Conservation (phyloP, 2,888 invertebrate species). For the Drosophila dives region DNA sequence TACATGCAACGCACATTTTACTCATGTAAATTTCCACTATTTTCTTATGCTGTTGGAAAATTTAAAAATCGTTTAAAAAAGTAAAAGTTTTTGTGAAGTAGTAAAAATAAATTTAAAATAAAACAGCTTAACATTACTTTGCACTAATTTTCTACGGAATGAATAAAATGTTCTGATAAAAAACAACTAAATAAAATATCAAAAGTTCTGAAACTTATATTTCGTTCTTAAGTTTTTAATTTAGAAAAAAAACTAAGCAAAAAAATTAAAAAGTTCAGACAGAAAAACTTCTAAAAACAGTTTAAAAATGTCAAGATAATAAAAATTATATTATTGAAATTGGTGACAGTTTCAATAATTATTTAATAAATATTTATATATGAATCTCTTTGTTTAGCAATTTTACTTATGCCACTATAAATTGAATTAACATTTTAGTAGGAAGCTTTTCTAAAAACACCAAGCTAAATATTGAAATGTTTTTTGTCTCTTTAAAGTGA, state of each 20-base stretch:
- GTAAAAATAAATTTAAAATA: too few relatives aligned
- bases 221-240: neutral
- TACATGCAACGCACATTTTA: constrained; percentile 5
- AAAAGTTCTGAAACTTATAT: neutral
- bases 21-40: neutral
- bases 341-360: neutral
- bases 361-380: neutral
- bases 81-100: rapidly evolving
- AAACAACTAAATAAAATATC: neutral
- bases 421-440: neutral
- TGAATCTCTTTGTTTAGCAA: neutral
- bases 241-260: rapidly evolving
- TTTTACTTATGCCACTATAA: neutral
- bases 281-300: neutral
- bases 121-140: neutral
- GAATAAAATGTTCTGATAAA: too few relatives aligned
- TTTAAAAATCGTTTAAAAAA: neutral
- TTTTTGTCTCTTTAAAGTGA: constrained; percentile 30
- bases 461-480: neutral
- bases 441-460: neutral
- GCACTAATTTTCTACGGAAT: neutral
- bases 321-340: neutral
- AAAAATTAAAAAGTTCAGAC: neutral
- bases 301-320: neutral
- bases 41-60: neutral